Base-by-base conservation (phyloP, 2,797 vertebrate genomes). In the Neoniphon sammara region DNA sequence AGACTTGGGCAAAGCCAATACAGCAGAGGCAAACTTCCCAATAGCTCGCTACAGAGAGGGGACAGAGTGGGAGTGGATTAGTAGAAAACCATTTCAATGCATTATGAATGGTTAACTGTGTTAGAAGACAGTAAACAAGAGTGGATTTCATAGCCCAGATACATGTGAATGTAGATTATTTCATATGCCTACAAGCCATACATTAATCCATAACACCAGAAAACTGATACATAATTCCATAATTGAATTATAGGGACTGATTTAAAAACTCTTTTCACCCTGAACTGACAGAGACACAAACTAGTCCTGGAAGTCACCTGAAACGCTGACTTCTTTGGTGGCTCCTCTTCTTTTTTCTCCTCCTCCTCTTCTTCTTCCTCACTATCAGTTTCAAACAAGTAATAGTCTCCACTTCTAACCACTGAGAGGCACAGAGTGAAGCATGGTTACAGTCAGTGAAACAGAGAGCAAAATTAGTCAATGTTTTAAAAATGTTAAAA, bases 361-460 rank as follows among this genome's bases (percentile, higher is more conserved):
- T 98, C 98, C 23, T 99, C 97, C 46, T 95, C 94, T 63, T 98
- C 97, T 67, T 99, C 98, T 46, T 99, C 98, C 94, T 98, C 98
- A 75, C 98, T 99, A 86, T 99, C 98, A 88, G 97, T 98, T 94
- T 99, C 98, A 98, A 99, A 99, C 86, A 99, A 96, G 95, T 99
- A 99, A 96, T 99, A 99, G 95, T 99, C 97, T 93, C 98, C 98
- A 93, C 98, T 99, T 93, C 97, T 97, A 90, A 99, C 97, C 97
- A 99, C 98, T 99, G 94, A 91, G 91, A 87, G 84, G 75, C 69
- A 84, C 47, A 93, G 56, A 23, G 81, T 25, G 58, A 63, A 78
- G 66, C 17, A 50, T 8, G 39, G 79, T 88, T 82, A 88, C 66
- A 74, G 36, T 57, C 71, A 73, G 67, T 81, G 65, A 77, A 55